Evolutionary conservation across 1,140 invertebrate species (phyloP), one percentile per base, ranked within the genome.

Genomic region (Psilanteris sp.): DNA sequence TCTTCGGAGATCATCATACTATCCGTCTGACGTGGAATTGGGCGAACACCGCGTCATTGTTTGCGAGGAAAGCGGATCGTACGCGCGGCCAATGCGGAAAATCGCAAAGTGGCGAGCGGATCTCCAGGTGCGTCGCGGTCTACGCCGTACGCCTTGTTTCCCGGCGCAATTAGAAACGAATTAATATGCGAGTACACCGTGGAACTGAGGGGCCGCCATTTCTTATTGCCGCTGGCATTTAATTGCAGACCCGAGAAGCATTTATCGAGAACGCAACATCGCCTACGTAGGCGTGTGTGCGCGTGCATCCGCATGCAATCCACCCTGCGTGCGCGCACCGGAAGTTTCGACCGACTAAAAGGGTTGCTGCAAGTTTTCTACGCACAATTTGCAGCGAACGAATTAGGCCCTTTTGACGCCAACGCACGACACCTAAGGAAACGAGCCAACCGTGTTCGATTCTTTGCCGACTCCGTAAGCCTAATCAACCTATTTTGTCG

Each of bases 151-250:
- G 74, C 57, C 54, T 68, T 64, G 46, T 77, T 74, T 73, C 34
- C 39, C 44, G 62, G 36, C 27, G 74, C 61, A 77, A 72, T 75
- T 82, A 82, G 71, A 72, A 78, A 41, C 68, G 74, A 77, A 80
- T 81, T 80, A 81, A 80, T 81, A 79, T 76, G 61, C 73, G 68
- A 75, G 66, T 70, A 46, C 52, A 26, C 75, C 31, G 62, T 48
- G 52, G 61, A 67, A 72, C 68, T 70, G 64, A 73, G 74, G 74
- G 73, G 70, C 52, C 62, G 74, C 31, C 41, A 37, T 74, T 79
- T 73, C 67, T 76, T 76, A 73, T 76, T 64, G 77, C 73, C 73
- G 72, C 27, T 48, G 61, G 72, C 68, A 70, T 75, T 79, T 79
- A 79, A 79, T 79, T 79, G 72, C 77, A 76, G 72, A 24, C 16